phyloP scores from a whole-genome alignment of 2,888 invertebrate genomes.

The Zele albiditarsus region DNA sequence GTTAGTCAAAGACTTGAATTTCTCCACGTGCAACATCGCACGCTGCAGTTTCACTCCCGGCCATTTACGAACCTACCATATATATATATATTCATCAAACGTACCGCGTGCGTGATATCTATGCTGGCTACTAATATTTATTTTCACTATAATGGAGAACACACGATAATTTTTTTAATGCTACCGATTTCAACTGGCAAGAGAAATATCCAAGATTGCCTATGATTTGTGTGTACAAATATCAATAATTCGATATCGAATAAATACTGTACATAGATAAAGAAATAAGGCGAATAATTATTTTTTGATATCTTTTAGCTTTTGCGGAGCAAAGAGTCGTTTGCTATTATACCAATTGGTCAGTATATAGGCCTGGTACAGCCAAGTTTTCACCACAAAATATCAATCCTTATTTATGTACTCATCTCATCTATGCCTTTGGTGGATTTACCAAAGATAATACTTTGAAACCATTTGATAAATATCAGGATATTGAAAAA shows the following conservation, averaged over 20 bases:
- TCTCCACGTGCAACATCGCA: slow-evolving; percentile 51
- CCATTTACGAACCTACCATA: slow-evolving; percentile 54
- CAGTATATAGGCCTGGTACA: slow-evolving; percentile 91
- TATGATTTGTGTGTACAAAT: neutral
- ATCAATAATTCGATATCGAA: neutral
- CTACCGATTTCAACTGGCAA: neutral
- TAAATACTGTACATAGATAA: neutral
- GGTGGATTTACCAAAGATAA: slow-evolving; percentile 94
- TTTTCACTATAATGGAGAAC: neutral
- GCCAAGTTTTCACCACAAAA: slow-evolving; percentile 95
- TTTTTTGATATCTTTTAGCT: slow-evolving; percentile 63
- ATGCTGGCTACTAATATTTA: slow-evolving; percentile 31
- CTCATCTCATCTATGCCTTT: slow-evolving; percentile 94
- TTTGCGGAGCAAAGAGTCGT: slow-evolving; percentile 83
- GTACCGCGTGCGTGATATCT: slow-evolving; percentile 21
- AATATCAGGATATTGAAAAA: slow-evolving; percentile 96
- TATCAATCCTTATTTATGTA: slow-evolving; percentile 95
- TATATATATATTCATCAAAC: slow-evolving; percentile 26
- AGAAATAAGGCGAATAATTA: slow-evolving; percentile 1
- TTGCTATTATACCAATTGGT: slow-evolving; percentile 96
- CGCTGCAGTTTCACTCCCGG: slow-evolving; percentile 58
- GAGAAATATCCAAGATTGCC: too few species aligned
- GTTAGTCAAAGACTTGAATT: slow-evolving; percentile 55
- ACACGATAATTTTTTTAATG: neutral
- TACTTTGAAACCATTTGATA: slow-evolving; percentile 92